Conservation (phyloP, 37 sponge, comb jelly and placozoan species). For the Dysidea cf. avara region DNA sequence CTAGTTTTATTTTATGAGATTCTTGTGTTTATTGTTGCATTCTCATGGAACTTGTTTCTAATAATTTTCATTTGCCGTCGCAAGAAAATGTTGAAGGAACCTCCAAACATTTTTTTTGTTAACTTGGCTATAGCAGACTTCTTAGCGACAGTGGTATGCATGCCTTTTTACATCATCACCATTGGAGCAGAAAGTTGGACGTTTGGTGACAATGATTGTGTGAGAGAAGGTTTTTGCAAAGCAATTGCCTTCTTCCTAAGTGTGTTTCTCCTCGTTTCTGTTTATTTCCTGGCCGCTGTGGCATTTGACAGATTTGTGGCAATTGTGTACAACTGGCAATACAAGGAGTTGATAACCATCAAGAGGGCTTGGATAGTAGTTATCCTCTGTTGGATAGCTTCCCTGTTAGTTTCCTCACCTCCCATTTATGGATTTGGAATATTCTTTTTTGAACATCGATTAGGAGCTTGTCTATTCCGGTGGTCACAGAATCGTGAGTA, state of each 20-base stretch:
- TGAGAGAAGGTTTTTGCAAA: conserved; percentile 18
- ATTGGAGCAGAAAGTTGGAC: conserved; percentile 16
- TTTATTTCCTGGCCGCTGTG: conserved; percentile 16
- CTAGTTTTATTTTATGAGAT: too few relatives aligned
- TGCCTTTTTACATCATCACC: conserved; percentile 26
- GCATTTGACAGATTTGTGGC: conserved; percentile 37
- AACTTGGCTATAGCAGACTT: conserved; percentile 14
- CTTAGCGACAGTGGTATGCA: background rate
- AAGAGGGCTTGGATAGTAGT: conserved; percentile 1
- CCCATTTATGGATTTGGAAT: conserved; percentile 43
- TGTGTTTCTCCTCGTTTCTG: background rate
- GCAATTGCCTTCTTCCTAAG: conserved; percentile 15
- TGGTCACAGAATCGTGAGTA: conserved; percentile 15
- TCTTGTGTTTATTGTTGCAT: conserved; percentile 18
- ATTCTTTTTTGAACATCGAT: background rate
- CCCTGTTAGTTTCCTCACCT: conserved; percentile 8
- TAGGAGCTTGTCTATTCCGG: conserved; percentile 34
- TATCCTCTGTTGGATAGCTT: background rate
- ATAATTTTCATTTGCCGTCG: conserved; percentile 9
- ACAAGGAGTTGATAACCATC: background rate
- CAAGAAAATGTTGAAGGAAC: conserved; percentile 13
- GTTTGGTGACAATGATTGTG: conserved; percentile 21
- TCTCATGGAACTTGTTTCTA: conserved; percentile 36
- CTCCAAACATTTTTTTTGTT: conserved; percentile 32
- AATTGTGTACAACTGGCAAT: conserved; percentile 18